Evolutionary conservation across 2,113 vertebrate species (phyloP), one percentile per base, ranked within the genome.

Genomic region (Felis chaus): DNA sequence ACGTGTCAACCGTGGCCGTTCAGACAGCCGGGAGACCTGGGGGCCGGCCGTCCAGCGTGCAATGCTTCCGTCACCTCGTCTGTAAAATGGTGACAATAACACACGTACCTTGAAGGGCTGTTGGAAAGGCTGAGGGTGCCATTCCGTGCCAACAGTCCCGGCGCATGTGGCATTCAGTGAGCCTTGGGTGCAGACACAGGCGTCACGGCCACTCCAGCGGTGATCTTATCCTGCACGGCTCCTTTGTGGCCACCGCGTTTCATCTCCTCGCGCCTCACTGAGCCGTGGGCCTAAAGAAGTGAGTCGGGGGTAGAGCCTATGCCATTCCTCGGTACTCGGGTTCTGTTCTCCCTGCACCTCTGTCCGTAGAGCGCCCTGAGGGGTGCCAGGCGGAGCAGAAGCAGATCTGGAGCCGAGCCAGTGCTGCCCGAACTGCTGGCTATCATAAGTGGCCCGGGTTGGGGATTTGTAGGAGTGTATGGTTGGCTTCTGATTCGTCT

Each of bases 401-500:
- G 71, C 89, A 95, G 48, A 45, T 69, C 29, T 10, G 5, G 39
- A 55, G 41, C 25, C 36, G 15, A 92, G 74, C 41, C 80, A 48
- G 91, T 8, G 18, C 63, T 1, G 1, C 31, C 63, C 61, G 83
- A 15, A 23, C 68, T n/a, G 63, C 85, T 74, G 89, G 69, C 73
- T 16, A 0, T 79, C 53, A 21, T 74, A 65, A 93, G 82, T 86
- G 63, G 50, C 82, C 14, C 6, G 31, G 55, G 78, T 21, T 82
- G 25, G 53, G 39, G 85, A 83, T 71, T 31, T 1, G 33, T 48
- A 79, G 68, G 84, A 48, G n/a, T 7, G 57, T 80, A 78, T 94
- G 95, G 89, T 57, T 92, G 86, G 87, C 68, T 96, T 81, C 76
- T 90, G 83, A 92, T 86, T 45, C 29, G 33, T 89, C 39, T 89